Base-by-base conservation (phyloP, 2,888 invertebrate species). In the Acrobasis repandana region DNA sequence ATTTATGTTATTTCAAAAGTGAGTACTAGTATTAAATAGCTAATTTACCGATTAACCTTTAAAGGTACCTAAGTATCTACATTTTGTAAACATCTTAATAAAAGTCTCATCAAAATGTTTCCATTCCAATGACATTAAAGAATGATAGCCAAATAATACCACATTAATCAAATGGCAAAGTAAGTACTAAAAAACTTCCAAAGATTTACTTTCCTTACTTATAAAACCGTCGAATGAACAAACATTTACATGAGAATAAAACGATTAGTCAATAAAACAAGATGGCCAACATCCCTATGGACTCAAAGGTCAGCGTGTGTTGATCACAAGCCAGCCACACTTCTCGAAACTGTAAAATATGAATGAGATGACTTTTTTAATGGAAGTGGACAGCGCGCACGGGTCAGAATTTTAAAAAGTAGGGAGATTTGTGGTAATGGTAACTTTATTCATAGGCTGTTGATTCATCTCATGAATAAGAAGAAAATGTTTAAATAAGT, bases 251-350 rank as follows among this genome's bases (percentile, higher is more conserved):
- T 69, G 48, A 69, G 63, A 70, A 69, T 62, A 64, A 59, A 60
- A 60, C 56, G 33, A 60, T 60, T 46, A 60, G 46, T 52, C 60
- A 51, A 67, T 68, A 66, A 69, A 66, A 66, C 66, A 65, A 70
- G 71, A 69, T 77, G 76, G 72, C 73, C 75, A 60, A 77, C 75
- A 77, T 82, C 80, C 79, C 74, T 74, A 51, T 61, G 69, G 77
- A 76, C 73, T 70, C 71, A 8, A 60, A 70, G 77, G 77, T 80
- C 75, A 77, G 64, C 64, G 64, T 67, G 71, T 71, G 71, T 70
- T 62, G 62, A 67, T 62, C 75, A 72, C 82, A 78, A 73, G 80
- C 28, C 28, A 46, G 64, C 69, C 82, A 77, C 80, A 70, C 78
- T 76, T 34, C 54, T 48, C 16, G 38, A 56, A 28, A 15, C 56